Percentiles rank a stretch among this genome's conserved stretches.
Evolutionary conservation across 2,888 invertebrate genomes (phyloP).

Genomic region (Margaritifera margaritifera): DNA sequence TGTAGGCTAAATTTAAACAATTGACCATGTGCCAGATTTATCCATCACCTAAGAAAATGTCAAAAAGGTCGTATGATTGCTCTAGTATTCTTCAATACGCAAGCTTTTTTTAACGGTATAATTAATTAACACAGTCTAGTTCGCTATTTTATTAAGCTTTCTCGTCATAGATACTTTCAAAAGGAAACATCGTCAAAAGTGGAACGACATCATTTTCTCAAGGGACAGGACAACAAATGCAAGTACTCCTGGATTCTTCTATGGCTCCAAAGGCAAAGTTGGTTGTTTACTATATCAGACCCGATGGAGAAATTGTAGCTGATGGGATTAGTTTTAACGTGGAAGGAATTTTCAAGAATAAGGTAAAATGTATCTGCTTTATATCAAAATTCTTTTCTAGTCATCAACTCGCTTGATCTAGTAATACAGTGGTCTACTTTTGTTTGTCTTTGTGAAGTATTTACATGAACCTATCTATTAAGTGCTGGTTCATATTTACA

Average conservation of each 20-base stretch:
- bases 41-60: no score
- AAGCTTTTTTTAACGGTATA: no score
- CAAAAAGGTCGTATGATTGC: no score
- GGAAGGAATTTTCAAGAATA: conserved; percentile 84
- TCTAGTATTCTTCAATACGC: no score
- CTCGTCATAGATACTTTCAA: conserved; percentile 46
- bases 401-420: background rate
- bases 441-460: background rate
- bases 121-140: no score
- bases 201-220: conserved; percentile 22
- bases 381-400: background rate
- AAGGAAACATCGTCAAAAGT: conserved; percentile 39
- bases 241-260: conserved; percentile 79
- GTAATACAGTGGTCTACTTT: background rate
- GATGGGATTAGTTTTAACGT: conserved; percentile 86
- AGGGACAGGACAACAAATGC: conserved; percentile 47
- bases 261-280: conserved; percentile 83
- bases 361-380: conserved; percentile 26
- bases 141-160: background rate
- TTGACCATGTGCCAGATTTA: no score
- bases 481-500: no score
- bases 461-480: no score
- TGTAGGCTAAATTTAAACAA: no score
- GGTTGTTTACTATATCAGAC: conserved; percentile 82
- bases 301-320: conserved; percentile 79